Conservation (phyloP, 2,888 invertebrate species). For the Rhyacophila evoluta region DNA sequence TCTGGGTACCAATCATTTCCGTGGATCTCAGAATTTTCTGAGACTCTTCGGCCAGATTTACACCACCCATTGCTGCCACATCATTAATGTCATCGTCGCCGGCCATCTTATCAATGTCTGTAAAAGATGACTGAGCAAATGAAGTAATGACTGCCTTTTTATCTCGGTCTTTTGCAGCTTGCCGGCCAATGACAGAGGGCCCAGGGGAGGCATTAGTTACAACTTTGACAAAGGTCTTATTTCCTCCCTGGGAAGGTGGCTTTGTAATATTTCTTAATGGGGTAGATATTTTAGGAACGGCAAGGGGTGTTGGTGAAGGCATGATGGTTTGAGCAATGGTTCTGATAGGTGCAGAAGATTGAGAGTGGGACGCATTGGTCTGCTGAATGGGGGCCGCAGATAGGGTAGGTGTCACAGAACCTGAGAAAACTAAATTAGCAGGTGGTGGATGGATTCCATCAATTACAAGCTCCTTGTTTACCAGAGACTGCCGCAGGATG, state of each 20-base stretch:
- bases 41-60: constrained; percentile 95
- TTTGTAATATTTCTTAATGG: constrained; percentile 48
- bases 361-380: constrained; percentile 66
- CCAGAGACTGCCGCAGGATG: constrained; percentile 88
- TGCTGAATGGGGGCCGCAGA: constrained; percentile 66
- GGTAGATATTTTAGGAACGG: constrained; percentile 35
- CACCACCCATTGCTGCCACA: constrained; percentile 99
- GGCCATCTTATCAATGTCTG: constrained; percentile 70
- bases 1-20: constrained; percentile 90
- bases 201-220: constrained; percentile 40
- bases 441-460: constrained; percentile 96
- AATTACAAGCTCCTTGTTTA: constrained; percentile 90
- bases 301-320: constrained; percentile 60
- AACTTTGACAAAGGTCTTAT: constrained; percentile 52
- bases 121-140: constrained; percentile 59
- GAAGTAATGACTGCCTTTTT: constrained; percentile 52
- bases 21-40: constrained; percentile 93
- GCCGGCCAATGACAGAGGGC: constrained; percentile 33
- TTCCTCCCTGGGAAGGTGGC: constrained; percentile 43
- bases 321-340: constrained; percentile 69
- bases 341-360: constrained; percentile 63
- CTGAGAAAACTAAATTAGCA: constrained; percentile 74
- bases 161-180: constrained; percentile 41
- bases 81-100: constrained; percentile 98
- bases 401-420: constrained; percentile 29